These are phyloP conservation scores for Genyomyrus donnyi DNA, from an alignment of 2,113 vertebrate genomes.

Conservation along the genomic window DNA sequence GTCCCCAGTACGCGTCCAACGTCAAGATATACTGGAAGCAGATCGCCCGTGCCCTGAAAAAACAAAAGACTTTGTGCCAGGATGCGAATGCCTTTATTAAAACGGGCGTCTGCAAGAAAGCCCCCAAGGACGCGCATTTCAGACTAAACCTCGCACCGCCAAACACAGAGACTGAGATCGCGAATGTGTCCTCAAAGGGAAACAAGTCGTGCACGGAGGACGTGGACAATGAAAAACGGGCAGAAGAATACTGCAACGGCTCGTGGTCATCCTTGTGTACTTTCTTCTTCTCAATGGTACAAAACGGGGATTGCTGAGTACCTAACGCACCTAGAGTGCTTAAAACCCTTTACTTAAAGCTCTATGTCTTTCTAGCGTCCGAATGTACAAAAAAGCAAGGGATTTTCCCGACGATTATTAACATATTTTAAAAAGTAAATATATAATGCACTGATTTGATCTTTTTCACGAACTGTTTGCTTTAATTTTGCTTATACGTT, in stretches of 20 bases:
- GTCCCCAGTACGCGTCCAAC: constrained; percentile 52
- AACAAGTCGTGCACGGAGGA: constrained; percentile 40
- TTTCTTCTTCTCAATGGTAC: constrained; percentile 71
- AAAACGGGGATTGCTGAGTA: constrained; percentile 64
- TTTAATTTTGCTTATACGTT: background rate
- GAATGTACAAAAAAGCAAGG: background rate
- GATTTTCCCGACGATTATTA: background rate
- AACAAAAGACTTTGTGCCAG: constrained; percentile 62
- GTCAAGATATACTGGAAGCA: constrained; percentile 73
- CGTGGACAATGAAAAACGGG: constrained; percentile 52
- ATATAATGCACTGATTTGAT: constrained; percentile 22
- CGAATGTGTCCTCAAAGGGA: background rate
- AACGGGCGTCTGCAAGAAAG: constrained; percentile 65
- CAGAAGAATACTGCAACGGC: constrained; percentile 69
- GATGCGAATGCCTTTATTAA: constrained; percentile 56
- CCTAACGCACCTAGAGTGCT: background rate
- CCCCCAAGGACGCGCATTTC: constrained; percentile 64
- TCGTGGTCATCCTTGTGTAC: constrained; percentile 66
- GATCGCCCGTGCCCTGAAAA: constrained; percentile 60
- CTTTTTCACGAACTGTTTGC: constrained; percentile 9
- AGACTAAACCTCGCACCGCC: constrained; percentile 39
- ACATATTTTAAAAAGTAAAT: constrained; percentile 8
- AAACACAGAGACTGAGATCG: background rate
- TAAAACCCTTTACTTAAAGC: background rate
- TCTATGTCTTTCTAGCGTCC: background rate